Base-by-base conservation (phyloP, 2,797 vertebrate species). In the Gallinago solitaria region DNA sequence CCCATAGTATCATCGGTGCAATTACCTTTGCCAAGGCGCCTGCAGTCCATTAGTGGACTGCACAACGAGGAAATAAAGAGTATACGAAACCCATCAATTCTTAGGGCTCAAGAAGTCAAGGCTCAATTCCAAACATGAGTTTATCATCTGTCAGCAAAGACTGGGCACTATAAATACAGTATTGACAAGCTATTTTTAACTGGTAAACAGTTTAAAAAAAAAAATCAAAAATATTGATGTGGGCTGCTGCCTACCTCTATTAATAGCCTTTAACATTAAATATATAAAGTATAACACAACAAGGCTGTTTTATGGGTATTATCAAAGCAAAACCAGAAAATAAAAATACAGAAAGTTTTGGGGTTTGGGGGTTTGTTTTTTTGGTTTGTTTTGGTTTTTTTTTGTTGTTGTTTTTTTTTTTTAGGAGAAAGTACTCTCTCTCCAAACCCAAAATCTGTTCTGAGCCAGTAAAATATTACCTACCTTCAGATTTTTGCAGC, bases 401-500 rank as follows among this genome's bases (percentile, higher is more conserved):
- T 18, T 45, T 20, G 10, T 45, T 45, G 28, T 59, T 89, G 76
- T 50, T 63, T 43, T 43, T 43, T 45, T 21, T 45, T 45, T 45
- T n/a, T 59, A 54, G 33, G 43, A 92, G 30, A 30, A 92, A 4
- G 0, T 20, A 77, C n/a, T 50, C 19, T 47, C 9, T 32, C 30
- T 53, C 39, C 70, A 83, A 83, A 81, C 24, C 16, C 28, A 84
- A 83, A 61, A 32, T 18, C 18, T 60, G 2, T 45, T 67, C 67
- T 68, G 59, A 83, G 60, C 3, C 41, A 45, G 33, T 76, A 71
- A 64, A 16, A 86, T 15, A 23, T 60, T 33, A 89, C 97, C 95
- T 97, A 99, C 99, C 98, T 99, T 99, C 86, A 99, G 97, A 97
- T 99, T 99, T 98, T 99, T 99, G 97, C 99, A 99, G 97, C 99